Percentiles rank a stretch among this genome's conserved stretches.
Conservation (phyloP, 2,113 vertebrate species). For the Circaetus cinerascens region DNA sequence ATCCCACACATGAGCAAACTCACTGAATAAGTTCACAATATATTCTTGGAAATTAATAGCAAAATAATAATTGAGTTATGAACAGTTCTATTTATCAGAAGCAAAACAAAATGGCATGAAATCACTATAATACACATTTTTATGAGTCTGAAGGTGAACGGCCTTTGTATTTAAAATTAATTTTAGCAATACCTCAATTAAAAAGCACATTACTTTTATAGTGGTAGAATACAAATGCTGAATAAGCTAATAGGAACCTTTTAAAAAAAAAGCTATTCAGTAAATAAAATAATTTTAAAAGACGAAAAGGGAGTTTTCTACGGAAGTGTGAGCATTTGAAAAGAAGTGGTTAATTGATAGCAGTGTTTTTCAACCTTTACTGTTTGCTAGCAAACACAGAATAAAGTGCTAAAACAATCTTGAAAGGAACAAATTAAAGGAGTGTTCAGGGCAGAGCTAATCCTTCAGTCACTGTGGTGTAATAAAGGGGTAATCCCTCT, state of each 20-base stretch:
- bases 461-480: background rate
- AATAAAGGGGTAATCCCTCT: background rate
- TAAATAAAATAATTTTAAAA: background rate
- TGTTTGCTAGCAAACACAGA: background rate
- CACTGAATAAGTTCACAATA: background rate
- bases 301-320: background rate
- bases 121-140: background rate
- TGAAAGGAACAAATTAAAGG: background rate
- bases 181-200: background rate
- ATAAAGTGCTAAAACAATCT: background rate
- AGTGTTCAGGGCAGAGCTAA: background rate
- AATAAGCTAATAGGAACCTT: background rate
- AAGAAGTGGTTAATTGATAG: background rate
- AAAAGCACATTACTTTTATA: background rate
- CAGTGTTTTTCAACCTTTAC: background rate
- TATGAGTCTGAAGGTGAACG: background rate
- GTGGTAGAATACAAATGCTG: background rate
- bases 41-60: background rate
- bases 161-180: background rate
- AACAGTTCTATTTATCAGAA: background rate
- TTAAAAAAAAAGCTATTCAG: background rate
- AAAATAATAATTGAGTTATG: background rate
- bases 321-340: background rate
- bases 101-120: background rate
- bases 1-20: fast-evolving